Base-by-base conservation (phyloP, 2,888 invertebrate species). In the Cylindroiulus punctatus region DNA sequence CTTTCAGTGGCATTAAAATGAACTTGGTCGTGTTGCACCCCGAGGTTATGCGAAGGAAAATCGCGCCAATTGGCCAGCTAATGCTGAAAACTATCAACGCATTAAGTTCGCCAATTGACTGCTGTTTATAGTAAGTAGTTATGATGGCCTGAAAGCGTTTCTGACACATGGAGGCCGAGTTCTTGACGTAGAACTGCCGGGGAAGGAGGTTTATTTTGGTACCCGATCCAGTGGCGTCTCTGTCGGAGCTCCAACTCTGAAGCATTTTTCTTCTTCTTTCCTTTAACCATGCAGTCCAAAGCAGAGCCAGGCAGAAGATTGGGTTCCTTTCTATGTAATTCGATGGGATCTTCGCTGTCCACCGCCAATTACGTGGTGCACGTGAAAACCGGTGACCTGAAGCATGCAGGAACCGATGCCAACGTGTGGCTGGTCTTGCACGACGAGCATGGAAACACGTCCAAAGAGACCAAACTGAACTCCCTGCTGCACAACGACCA, bases 351-450 rank as follows among this genome's bases (percentile, higher is more conserved):
- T 19, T 40, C 44, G 83, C 8, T 42, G 42, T 40, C 83, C 22
- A 83, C 84, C 2, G 47, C 85, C 81, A 47, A 86, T 22, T 84
- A 84, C 84, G 87, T 88, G n/a, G 89, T 91, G 7, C 90, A 90
- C 87, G 91, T 92, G 7, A 90, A 90, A 65, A 92, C 92, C 0
- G 92, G 92, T 0, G 91, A 92, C 88, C 89, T 90, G 44, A 90
- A 90, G 87, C 89, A 89, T 26, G 90, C 91, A 0, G 91, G 91
- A 1, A 91, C 91, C 0, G 91, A 91, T 87, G 91, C 91, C 36
- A 91, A 91, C 85, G 90, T 92, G 5, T 89, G 89, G 87, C 88
- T 91, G 3, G 88, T 89, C 22, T 88, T 92, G 3, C 89, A 90
- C 81, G 92, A 91, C 87, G 89, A 89, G 32, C 87, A 88, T 4